phyloP scores from a whole-genome alignment of 2,888 invertebrate genomes.

The Drosophila siamana region DNA sequence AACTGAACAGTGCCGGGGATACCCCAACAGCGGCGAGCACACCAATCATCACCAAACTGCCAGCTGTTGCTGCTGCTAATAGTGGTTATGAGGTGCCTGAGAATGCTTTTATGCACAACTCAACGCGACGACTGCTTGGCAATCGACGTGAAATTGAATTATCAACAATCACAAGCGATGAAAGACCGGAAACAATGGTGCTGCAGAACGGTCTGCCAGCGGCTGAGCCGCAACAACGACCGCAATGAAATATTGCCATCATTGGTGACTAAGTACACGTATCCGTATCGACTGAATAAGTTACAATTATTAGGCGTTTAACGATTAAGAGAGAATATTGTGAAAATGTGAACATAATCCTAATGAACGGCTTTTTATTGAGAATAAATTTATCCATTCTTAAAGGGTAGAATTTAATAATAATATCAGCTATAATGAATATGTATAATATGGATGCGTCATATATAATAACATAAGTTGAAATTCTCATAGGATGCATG shows the following conservation, averaged over 20 bases:
- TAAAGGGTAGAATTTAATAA: slow-evolving; percentile 22
- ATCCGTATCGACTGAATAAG: slow-evolving; percentile 57
- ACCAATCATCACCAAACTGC: neutral
- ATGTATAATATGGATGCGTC: neutral
- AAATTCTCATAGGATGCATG: neutral
- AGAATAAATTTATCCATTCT: slow-evolving; percentile 42
- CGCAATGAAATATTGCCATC: slow-evolving; percentile 30
- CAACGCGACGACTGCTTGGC: slow-evolving; percentile 81
- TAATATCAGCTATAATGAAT: neutral
- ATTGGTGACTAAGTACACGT: slow-evolving; percentile 23
- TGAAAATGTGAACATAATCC: slow-evolving; percentile 11
- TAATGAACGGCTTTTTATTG: slow-evolving; percentile 22
- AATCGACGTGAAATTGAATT: slow-evolving; percentile 84
- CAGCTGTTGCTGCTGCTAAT: neutral
- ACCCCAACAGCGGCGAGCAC: neutral
- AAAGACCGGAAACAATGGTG: slow-evolving; percentile 64
- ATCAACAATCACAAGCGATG: slow-evolving; percentile 80
- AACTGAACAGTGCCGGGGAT: slow-evolving; percentile 42
- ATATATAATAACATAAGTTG: neutral
- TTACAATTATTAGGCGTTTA: neutral
- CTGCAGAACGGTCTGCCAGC: slow-evolving; percentile 68
- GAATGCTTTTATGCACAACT: slow-evolving; percentile 80
- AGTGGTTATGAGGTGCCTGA: slow-evolving; percentile 83
- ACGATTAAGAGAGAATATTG: slow-evolving; percentile 15
- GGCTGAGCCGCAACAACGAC: slow-evolving; percentile 71